Evolutionary conservation across 1,140 invertebrate species (phyloP), one percentile per base, ranked within the genome.

Genomic region (Drosophila miranda): DNA sequence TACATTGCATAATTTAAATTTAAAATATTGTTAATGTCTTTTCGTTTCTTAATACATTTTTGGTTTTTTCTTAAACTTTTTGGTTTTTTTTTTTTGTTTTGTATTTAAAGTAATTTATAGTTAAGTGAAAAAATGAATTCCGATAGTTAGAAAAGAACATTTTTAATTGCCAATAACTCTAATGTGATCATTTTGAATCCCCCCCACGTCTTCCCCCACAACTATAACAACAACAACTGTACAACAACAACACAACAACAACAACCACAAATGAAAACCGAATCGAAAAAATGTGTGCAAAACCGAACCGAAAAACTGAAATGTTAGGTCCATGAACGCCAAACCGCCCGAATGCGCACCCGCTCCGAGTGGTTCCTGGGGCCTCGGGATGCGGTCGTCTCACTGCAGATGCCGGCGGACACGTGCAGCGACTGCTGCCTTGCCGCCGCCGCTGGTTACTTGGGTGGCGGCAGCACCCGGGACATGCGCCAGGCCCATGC

Each of bases 311-410:
- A 19, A 63, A 19, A 19, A 19, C 19, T 19, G 19, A 19, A 59
- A 51, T 57, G 77, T 77, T 82, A 97, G 96, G 97, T 98, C 63
- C 97, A 98, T 92, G 97, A 98, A 93, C 93, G 97, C 90, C 97
- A 98, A 93, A 96, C 96, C 57, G 96, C 95, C 90, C 93, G 97
- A 75, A 98, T 98, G 97, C 94, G 96, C 91, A 97, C 96, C 46
- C 93, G 97, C 78, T 98, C 96, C 46, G 97, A 98, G 91, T 98
- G 97, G 97, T 98, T 98, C 93, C 93, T 98, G 87, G 95, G 95
- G 48, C 94, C 94, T 52, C 90, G 92, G 51, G 92, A 88, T 54
- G 93, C 92, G 84, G 88, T 82, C 23, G 75, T 87, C 51, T 73
- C 89, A 49, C 62, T 90, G 46, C 73, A 84, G 48, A 55, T 89